A percentile compares a stretch with the other conserved stretches of the same genome.
These are phyloP conservation scores for Cactoblastis cactorum DNA, from an alignment of 2,888 invertebrate genomes.

Conservation along the genomic window DNA sequence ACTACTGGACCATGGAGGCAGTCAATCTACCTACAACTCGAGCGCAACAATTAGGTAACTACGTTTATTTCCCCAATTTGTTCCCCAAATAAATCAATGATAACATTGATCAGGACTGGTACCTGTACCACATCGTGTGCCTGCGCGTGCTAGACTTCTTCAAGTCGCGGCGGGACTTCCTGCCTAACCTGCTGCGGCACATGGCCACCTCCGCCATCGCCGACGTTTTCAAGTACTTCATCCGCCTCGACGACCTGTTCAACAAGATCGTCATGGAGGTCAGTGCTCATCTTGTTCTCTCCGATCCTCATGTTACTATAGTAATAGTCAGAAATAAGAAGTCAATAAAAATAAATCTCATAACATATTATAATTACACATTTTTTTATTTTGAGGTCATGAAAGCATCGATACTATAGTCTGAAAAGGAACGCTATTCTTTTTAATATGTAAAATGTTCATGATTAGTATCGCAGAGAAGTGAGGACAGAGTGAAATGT, in stretches of 20 bases:
- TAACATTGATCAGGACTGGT: constrained; percentile 86
- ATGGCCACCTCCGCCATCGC: constrained; percentile 96
- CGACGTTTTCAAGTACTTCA: constrained; percentile 93
- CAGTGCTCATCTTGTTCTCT: constrained; percentile 10
- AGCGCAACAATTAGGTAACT: too few species aligned
- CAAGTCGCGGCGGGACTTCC: constrained; percentile 91
- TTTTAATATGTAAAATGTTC: background rate
- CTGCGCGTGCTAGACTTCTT: constrained; percentile 95
- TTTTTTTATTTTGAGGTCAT: too few species aligned
- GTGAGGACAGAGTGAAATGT: background rate
- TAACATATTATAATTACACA: too few species aligned
- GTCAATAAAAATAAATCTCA: too few species aligned
- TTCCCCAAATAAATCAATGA: background rate
- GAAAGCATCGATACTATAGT: too few species aligned
- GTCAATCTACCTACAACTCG: too few species aligned
- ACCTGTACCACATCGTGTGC: constrained; percentile 94
- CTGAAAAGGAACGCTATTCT: too few species aligned
- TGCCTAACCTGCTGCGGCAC: constrained; percentile 92
- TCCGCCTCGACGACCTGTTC: constrained; percentile 81
- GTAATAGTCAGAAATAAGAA: too few species aligned
- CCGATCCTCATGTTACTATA: too few species aligned
- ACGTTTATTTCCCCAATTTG: too few species aligned
- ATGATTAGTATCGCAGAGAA: background rate
- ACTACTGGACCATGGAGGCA: too few species aligned
- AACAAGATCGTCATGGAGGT: constrained; percentile 68